Evolutionary conservation across 1,140 invertebrate genomes (phyloP), one percentile per base, ranked within the genome.

Genomic region (Drosophila sechellia): DNA sequence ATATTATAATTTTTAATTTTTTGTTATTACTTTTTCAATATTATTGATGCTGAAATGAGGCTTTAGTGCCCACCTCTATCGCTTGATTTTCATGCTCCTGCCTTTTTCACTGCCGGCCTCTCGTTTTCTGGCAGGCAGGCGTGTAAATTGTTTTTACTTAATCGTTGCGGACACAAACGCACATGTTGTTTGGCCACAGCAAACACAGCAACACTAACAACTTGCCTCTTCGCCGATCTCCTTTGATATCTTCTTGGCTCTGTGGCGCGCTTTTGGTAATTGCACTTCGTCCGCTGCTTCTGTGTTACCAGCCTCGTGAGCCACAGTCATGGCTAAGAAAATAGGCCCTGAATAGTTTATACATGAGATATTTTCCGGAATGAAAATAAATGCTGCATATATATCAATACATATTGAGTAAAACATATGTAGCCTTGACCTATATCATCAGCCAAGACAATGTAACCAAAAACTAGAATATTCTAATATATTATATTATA

Each of bases 141-240:
- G 85, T 90, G 86, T 90, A 90, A 90, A 90, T 90, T 90, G 85
- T 90, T 90, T 90, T 90, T 90, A 90, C 86, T 90, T 90, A 90
- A 90, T 90, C 86, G 86, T 73, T 86, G 87, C 81, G 69, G 86
- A 90, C 85, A 85, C 81, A 86, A 86, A 90, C 81, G 75, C 81
- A 86, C 81, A 85, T 89, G 85, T 84, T 84, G 72, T 70, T 90
- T 74, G 80, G 68, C 63, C 60, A 55, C 49, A 71, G 13, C 68
- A 40, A 17, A 37, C 50, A 59, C 45, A 58, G 12, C 35, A 4
- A 4, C 50, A 71, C 10, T 40, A 71, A 52, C 50, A 40, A 42
- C 50, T 50, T 71, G 35, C 43, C 58, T 46, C 68, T 46, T 57
- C 43, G 60, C 56, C 78, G 81, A 86, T 85, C 81, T 66, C 50